Conservation (phyloP, 2,797 vertebrate genomes). For the Kryptolebias ocellatus region DNA sequence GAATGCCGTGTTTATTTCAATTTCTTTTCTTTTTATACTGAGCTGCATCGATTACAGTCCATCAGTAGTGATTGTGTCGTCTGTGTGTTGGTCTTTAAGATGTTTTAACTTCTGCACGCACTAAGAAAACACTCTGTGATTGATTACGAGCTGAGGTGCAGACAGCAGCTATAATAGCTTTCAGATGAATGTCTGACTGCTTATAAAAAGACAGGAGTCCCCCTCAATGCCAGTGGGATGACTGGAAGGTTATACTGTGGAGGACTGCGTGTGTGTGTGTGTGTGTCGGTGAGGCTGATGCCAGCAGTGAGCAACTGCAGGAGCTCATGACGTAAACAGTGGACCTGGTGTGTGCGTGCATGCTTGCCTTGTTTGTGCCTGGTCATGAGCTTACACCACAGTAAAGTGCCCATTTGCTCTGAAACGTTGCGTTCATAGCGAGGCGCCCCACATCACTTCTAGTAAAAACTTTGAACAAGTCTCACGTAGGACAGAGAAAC, state of each 20-base stretch:
- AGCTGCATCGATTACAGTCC: background rate
- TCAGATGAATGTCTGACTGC: conserved; percentile 50
- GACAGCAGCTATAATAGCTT: conserved; percentile 60
- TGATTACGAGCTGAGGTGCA: conserved; percentile 18
- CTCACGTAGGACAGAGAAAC: conserved; percentile 4
- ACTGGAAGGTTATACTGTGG: conserved; percentile 43
- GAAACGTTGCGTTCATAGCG: conserved; percentile 23
- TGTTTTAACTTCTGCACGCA: conserved; percentile 29
- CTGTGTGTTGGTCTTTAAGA: conserved; percentile 18
- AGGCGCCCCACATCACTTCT: conserved; percentile 48
- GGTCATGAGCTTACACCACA: conserved; percentile 52
- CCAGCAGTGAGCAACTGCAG: conserved; percentile 38
- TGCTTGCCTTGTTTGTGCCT: conserved; percentile 41
- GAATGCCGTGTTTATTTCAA: background rate
- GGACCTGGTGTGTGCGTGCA: conserved; percentile 19
- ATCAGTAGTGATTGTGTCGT: conserved; percentile 3
- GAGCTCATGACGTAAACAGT: conserved; percentile 55
- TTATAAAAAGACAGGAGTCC: conserved; percentile 48
- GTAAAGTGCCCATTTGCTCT: conserved; percentile 34
- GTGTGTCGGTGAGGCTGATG: conserved; percentile 22
- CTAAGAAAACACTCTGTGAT: conserved; percentile 17
- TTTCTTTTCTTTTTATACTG: conserved; percentile 1
- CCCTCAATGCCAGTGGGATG: conserved; percentile 59
- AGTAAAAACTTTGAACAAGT: conserved; percentile 44
- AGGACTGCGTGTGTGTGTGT: conserved; percentile 13